These are phyloP conservation scores for Acleris cristana DNA, from an alignment of 2,888 invertebrate species.

Conservation along the genomic window DNA sequence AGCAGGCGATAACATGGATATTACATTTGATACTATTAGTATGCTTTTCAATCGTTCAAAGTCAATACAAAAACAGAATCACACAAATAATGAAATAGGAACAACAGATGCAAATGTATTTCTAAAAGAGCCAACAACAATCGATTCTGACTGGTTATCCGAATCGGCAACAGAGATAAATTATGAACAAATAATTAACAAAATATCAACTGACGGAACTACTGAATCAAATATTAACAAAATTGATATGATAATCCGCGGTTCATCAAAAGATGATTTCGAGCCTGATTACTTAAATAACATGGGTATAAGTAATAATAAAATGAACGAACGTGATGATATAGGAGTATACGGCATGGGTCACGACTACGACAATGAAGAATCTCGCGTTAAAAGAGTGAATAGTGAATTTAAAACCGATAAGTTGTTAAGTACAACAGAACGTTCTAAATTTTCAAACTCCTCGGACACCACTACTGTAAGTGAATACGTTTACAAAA, in stretches of 20 bases:
- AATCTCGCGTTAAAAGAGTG: constrained; percentile 66
- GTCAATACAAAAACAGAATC: constrained; percentile 54
- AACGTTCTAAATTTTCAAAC: constrained; percentile 39
- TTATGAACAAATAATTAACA: constrained; percentile 61
- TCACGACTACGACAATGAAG: constrained; percentile 70
- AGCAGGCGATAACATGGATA: constrained; percentile 56
- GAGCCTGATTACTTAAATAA: constrained; percentile 74
- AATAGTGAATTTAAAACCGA: constrained; percentile 49
- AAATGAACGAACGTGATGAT: constrained; percentile 59
- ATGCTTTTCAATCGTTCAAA: constrained; percentile 69
- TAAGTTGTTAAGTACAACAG: constrained; percentile 35
- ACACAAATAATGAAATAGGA: constrained; percentile 41
- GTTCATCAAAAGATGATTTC: constrained; percentile 64
- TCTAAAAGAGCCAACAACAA: constrained; percentile 46
- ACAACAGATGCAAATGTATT: constrained; percentile 45
- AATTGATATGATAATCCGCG: constrained; percentile 63
- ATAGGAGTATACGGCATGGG: constrained; percentile 61
- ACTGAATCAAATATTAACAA: constrained; percentile 57
- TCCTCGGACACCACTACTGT: constrained; percentile 65
- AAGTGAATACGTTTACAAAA: constrained; percentile 68
- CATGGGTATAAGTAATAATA: constrained; percentile 55
- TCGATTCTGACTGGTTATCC: constrained; percentile 71
- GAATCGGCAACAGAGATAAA: constrained; percentile 67
- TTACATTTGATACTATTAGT: constrained; percentile 69
- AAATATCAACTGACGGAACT: constrained; percentile 56